Percentiles rank a stretch among this genome's conserved stretches.
Conservation (phyloP, 2,113 vertebrate genomes). For the Trachemys scripta region DNA sequence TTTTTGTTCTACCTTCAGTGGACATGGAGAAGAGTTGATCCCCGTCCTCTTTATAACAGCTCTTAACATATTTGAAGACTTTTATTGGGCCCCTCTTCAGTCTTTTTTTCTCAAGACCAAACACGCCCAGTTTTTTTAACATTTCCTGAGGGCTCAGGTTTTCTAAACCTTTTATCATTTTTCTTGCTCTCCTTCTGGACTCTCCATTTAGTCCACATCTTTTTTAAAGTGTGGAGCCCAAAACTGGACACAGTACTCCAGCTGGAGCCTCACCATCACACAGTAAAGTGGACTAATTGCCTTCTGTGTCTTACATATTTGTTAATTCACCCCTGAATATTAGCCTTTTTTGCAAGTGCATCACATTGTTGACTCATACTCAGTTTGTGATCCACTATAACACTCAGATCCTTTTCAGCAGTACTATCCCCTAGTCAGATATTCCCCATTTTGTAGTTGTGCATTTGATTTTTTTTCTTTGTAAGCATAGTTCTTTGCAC, state of each 20-base stretch:
- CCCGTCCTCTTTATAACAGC: too few relatives aligned
- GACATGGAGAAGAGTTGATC: background rate
- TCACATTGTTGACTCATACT: background rate
- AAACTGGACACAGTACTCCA: background rate
- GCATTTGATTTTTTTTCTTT: background rate
- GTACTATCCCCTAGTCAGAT: background rate
- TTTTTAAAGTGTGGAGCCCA: background rate
- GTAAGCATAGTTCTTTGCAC: background rate
- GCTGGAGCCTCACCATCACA: background rate
- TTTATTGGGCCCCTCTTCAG: too few relatives aligned
- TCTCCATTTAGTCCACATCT: background rate
- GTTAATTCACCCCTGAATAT: too few relatives aligned
- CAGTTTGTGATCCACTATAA: background rate
- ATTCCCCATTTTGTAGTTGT: background rate
- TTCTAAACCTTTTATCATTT: background rate
- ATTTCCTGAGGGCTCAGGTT: background rate
- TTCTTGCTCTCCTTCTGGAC: background rate
- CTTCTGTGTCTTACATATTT: background rate
- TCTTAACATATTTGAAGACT: too few relatives aligned
- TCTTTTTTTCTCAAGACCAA: background rate
- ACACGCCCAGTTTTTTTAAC: background rate
- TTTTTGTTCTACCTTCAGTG: background rate
- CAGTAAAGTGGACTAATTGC: background rate
- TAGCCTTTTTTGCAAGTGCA: background rate
- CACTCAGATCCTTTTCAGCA: fast-evolving